Percentiles rank a stretch among this genome's conserved stretches.
Conservation (phyloP, 1,140 invertebrate genomes). For the Drosophila arizonae region DNA sequence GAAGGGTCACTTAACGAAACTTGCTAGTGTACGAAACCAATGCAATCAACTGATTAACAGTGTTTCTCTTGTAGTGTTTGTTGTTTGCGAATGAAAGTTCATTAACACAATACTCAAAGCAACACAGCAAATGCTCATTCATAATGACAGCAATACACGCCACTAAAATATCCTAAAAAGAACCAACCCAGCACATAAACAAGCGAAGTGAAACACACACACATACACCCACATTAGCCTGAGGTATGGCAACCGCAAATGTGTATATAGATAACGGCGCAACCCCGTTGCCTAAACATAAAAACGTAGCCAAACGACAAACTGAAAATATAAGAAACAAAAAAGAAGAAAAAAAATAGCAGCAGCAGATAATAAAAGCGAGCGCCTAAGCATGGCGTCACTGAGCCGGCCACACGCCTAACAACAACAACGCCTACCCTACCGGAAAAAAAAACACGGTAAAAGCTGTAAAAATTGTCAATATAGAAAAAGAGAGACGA, state of each 20-base stretch:
- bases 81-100: slow-evolving; percentile 49
- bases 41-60: slow-evolving; percentile 53
- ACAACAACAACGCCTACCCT: slow-evolving; percentile 45
- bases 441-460: slow-evolving; percentile 44
- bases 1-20: slow-evolving; percentile 50
- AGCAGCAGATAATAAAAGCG: slow-evolving; percentile 66
- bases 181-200: neutral
- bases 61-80: slow-evolving; percentile 11
- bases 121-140: slow-evolving; percentile 55
- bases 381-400: slow-evolving; percentile 77
- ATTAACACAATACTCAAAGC: slow-evolving; percentile 65
- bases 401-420: slow-evolving; percentile 45
- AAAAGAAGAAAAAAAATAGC: slow-evolving; percentile 29
- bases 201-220: slow-evolving; percentile 9
- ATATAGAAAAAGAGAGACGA: slow-evolving; percentile 69
- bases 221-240: slow-evolving; percentile 13
- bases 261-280: slow-evolving; percentile 73
- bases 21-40: slow-evolving; percentile 56
- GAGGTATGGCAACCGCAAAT: slow-evolving; percentile 53
- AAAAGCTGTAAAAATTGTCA: slow-evolving; percentile 80
- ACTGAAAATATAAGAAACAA: slow-evolving; percentile 36
- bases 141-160: slow-evolving; percentile 49
- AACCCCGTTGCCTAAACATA: slow-evolving; percentile 63
- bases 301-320: slow-evolving; percentile 67
- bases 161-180: slow-evolving; percentile 13